Evolutionary conservation across 2,797 vertebrate species (phyloP), one percentile per base, ranked within the genome.

Genomic region (Premnoplex brunnescens): DNA sequence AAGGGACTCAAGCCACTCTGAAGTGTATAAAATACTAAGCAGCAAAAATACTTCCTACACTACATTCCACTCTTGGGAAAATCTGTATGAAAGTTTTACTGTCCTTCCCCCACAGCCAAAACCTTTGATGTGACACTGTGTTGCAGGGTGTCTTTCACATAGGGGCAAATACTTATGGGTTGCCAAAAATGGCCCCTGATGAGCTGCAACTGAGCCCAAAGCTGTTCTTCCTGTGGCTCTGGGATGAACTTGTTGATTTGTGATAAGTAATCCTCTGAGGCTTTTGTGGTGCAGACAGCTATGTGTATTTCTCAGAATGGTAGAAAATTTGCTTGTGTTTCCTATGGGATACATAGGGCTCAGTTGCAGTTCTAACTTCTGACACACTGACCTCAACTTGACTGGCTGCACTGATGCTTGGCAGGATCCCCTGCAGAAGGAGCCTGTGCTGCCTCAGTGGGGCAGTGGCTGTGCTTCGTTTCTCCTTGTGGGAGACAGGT

Each of bases 181-280:
- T 77, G 73, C 54, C 77, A 93, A 27, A 86, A 85, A 41, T 14
- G 19, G 26, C 15, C 26, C 24, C 39, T 32, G 39, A 46, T 0
- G 34, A 83, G 72, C 85, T 76, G 36, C 5, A 7, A 11, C 54
- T 21, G 62, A 81, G 68, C 62, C 43, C 37, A 75, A 11, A 85
- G 34, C 69, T 75, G 26, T 26, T 72, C 49, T 60, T 66, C 18
- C 64, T 84, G 74, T 37, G 62, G 58, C 39, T 87, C 56, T 72
- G 74, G 67, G 74, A 48, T 48, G 52, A 52, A 76, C 46, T 59
- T 83, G 76, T 39, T 91, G 83, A 64, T 84, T 88, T 0, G 8
- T 20, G 91, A 51, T 90, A 93, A 93, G 59, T 60, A 81, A 91
- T 86, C 58, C 58, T 81, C 80, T 14, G 74, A 89, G 86, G 63